Conservation (phyloP, 2,888 invertebrate genomes). For the Lagria hirta region DNA sequence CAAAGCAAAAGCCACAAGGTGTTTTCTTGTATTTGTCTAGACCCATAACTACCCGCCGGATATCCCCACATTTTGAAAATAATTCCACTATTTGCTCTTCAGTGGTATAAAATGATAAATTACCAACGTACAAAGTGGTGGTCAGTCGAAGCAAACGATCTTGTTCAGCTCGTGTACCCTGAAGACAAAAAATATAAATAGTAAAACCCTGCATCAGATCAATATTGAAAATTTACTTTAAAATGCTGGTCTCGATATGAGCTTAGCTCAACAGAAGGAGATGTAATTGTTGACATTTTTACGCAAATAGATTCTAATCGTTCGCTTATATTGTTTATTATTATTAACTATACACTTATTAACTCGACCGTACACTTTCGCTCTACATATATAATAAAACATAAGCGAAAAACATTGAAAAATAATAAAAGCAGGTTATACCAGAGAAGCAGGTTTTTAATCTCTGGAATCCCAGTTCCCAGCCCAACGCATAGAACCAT, state of each 20-base stretch:
- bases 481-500: too few species aligned
- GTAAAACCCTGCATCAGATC: not conserved
- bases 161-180: constrained; percentile 89
- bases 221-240: constrained; percentile 12
- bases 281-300: constrained; percentile 21
- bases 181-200: constrained; percentile 28
- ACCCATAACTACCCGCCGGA: constrained; percentile 94
- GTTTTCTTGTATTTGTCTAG: constrained; percentile 97
- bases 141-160: constrained; percentile 74
- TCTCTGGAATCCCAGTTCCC: too few species aligned
- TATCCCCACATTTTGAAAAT: constrained; percentile 94
- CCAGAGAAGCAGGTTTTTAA: too few species aligned
- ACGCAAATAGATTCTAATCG: not conserved
- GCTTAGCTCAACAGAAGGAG: constrained; percentile 23
- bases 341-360: too few species aligned
- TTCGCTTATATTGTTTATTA: too few species aligned
- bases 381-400: too few species aligned
- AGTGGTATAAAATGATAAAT: constrained; percentile 96
- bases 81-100: constrained; percentile 98
- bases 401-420: too few species aligned
- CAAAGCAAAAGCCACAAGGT: constrained; percentile 99
- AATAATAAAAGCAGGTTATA: too few species aligned
- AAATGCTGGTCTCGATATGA: constrained; percentile 26
- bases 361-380: too few species aligned
- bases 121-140: constrained; percentile 93